Conservation (phyloP, 2,113 vertebrate genomes). For the Pagrus major region DNA sequence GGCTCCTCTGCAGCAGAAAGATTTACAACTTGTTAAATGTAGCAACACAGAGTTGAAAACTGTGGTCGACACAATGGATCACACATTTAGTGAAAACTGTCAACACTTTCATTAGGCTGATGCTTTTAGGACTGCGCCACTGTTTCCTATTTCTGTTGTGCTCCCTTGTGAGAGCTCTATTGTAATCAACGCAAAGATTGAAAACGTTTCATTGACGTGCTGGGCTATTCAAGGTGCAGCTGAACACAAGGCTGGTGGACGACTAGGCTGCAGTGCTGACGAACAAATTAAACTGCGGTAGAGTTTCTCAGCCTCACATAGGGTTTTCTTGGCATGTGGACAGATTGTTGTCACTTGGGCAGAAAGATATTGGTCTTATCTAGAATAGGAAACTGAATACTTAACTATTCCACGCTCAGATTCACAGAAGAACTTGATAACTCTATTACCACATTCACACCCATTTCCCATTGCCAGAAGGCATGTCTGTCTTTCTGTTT, state of each 20-base stretch:
- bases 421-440: neutral
- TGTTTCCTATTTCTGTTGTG: slow-evolving; percentile 21
- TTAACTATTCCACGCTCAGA: neutral
- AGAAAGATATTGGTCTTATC: neutral
- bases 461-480: too few relatives aligned
- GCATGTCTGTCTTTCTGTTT: too few relatives aligned
- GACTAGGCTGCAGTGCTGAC: slow-evolving; percentile 1
- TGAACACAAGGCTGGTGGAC: neutral
- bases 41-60: slow-evolving; percentile 26
- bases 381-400: neutral
- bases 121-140: slow-evolving; percentile 28
- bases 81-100: slow-evolving; percentile 39
- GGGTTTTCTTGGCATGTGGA: neutral
- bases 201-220: neutral
- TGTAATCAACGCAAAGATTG: slow-evolving; percentile 33
- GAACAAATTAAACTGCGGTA: neutral
- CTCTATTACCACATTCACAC: too few relatives aligned
- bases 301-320: neutral
- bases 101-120: slow-evolving; percentile 39
- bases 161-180: slow-evolving; percentile 12
- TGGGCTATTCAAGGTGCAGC: slow-evolving; percentile 19
- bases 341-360: neutral
- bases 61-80: slow-evolving; percentile 35
- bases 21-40: slow-evolving; percentile 51
- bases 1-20: slow-evolving; percentile 18